Percentiles rank a stretch among this genome's conserved stretches.
Evolutionary conservation across 2,113 vertebrate genomes (phyloP).

Genomic region (Nesoenas mayeri): DNA sequence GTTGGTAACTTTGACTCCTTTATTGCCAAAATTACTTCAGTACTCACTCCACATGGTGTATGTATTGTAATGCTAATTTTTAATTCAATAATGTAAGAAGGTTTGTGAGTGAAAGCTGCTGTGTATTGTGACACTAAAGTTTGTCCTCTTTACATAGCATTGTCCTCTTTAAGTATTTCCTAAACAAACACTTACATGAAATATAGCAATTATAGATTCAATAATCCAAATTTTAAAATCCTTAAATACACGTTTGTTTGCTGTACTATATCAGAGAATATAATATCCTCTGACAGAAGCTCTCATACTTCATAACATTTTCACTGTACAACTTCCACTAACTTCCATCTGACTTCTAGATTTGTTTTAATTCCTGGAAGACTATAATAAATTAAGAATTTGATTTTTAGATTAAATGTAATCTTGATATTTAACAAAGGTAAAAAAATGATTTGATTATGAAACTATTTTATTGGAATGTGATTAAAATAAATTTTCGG

Average conservation of each 20-base stretch:
- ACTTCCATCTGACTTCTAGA: neutral
- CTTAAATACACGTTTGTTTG: neutral
- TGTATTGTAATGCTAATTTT: neutral
- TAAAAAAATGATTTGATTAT: neutral
- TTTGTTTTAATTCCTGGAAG: neutral
- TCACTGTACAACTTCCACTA: neutral
- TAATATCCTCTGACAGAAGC: neutral
- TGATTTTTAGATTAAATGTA: neutral
- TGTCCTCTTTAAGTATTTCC: neutral
- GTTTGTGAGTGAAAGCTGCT: neutral
- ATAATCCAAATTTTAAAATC: neutral
- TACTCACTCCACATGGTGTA: neutral
- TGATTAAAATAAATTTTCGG: neutral
- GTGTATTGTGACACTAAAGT: neutral
- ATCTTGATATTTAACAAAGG: neutral
- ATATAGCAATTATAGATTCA: neutral
- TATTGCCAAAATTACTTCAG: neutral
- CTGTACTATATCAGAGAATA: neutral
- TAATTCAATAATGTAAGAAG: neutral
- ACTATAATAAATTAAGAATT: neutral
- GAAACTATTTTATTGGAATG: neutral
- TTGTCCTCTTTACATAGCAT: neutral
- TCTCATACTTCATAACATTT: neutral
- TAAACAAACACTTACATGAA: neutral
- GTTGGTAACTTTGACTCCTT: neutral